Percentiles rank a stretch among this genome's conserved stretches.
Conservation (phyloP, 2,888 invertebrate species). For the Unio delphinus region DNA sequence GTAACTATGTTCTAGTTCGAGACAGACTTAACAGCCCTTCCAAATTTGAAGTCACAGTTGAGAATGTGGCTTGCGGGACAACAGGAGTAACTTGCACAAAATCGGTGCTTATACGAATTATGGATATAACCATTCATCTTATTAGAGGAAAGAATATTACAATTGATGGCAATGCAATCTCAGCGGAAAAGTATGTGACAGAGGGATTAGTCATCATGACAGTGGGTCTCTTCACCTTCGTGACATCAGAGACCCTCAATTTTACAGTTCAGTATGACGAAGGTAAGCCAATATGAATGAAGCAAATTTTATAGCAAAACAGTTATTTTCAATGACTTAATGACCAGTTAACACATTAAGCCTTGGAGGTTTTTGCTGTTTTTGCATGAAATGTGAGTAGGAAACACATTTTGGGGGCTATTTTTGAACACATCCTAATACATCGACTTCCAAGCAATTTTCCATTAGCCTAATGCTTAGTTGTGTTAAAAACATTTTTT, state of each 20-base stretch:
- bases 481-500: too few species aligned
- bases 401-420: too few species aligned
- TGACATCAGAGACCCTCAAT: conserved; percentile 73
- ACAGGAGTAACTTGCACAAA: conserved; percentile 90
- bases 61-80: conserved; percentile 89
- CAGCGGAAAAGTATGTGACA: conserved; percentile 24
- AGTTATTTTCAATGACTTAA: too few species aligned
- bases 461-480: too few species aligned
- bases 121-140: conserved; percentile 31
- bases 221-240: conserved; percentile 29
- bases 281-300: conserved; percentile 69
- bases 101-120: conserved; percentile 41
- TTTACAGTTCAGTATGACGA: conserved; percentile 90
- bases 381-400: too few species aligned
- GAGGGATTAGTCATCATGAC: conserved; percentile 32
- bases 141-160: conserved; percentile 47
- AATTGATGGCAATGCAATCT: conserved; percentile 47
- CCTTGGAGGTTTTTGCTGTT: too few species aligned
- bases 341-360: too few species aligned
- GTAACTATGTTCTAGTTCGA: conserved; percentile 79
- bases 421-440: too few species aligned
- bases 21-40: conserved; percentile 20
- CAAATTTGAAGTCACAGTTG: conserved; percentile 80
- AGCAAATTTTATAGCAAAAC: not conserved
- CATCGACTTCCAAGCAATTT: too few species aligned